Evolutionary conservation across 1,140 invertebrate genomes (phyloP).

Genomic region (Pseudomyrmex flavicornis): DNA sequence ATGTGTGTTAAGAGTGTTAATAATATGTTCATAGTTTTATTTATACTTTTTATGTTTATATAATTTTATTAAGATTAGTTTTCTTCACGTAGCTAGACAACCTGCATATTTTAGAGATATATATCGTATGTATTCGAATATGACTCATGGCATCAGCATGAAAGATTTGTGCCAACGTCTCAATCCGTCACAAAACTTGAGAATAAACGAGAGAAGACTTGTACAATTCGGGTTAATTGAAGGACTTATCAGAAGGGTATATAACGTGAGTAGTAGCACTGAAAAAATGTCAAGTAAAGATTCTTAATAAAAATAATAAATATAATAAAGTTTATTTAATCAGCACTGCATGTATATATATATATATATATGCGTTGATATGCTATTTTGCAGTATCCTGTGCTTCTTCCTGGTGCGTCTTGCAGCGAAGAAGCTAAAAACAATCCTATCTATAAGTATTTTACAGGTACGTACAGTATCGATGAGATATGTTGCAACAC

Average conservation of each 20-base stretch:
- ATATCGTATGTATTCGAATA: constrained; percentile 92
- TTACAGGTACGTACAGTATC: constrained; percentile 92
- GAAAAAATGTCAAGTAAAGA: too few relatives aligned
- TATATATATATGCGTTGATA: too few relatives aligned
- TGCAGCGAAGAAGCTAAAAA: constrained; percentile 78
- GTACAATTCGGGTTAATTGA: constrained; percentile 96
- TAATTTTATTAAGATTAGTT: not conserved
- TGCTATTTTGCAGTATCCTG: constrained; percentile 82
- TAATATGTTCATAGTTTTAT: too few relatives aligned
- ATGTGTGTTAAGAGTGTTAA: too few relatives aligned
- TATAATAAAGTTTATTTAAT: too few relatives aligned
- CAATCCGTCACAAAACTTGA: constrained; percentile 89
- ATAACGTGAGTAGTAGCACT: constrained; percentile 86
- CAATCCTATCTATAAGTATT: constrained; percentile 86
- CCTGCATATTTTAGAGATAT: constrained; percentile 88
- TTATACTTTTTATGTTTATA: too few relatives aligned
- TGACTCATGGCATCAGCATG: constrained; percentile 94
- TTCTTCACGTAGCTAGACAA: constrained; percentile 82
- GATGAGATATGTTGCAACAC: constrained; percentile 96
- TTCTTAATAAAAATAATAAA: too few relatives aligned
- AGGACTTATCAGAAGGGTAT: constrained; percentile 93
- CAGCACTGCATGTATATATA: too few relatives aligned
- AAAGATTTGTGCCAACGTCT: constrained; percentile 93
- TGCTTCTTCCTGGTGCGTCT: constrained; percentile 80
- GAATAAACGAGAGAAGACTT: constrained; percentile 94